Evolutionary conservation across 2,797 vertebrate species (phyloP).

Genomic region (Caiman crocodilus): DNA sequence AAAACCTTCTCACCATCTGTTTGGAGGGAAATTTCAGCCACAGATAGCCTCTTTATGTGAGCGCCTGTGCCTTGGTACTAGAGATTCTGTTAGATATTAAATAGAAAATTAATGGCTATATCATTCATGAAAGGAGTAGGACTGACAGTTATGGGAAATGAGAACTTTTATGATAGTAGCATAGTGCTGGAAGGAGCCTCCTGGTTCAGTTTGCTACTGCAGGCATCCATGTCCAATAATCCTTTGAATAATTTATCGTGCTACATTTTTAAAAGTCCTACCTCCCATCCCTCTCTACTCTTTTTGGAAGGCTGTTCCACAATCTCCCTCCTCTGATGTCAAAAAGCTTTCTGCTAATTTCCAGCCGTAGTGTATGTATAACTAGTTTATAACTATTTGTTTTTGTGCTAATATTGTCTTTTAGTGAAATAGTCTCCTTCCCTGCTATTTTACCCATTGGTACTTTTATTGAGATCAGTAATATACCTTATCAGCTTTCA

Average conservation of each 20-base stretch:
- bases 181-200: not conserved
- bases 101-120: not conserved
- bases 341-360: not conserved
- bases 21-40: not conserved
- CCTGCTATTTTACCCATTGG: not conserved
- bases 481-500: not conserved
- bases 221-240: not conserved
- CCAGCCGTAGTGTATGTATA: not conserved
- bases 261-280: not conserved
- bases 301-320: not conserved
- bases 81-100: not conserved
- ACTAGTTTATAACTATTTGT: not conserved
- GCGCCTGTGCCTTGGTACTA: not conserved
- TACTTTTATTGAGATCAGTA: not conserved
- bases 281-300: not conserved
- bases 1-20: not conserved
- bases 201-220: not conserved
- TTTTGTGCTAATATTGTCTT: not conserved
- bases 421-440: not conserved
- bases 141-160: not conserved
- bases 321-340: not conserved
- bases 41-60: not conserved
- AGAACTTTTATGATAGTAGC: not conserved
- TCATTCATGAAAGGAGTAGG: not conserved
- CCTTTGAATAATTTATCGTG: not conserved